Evolutionary conservation across 2,888 invertebrate species (phyloP), one percentile per base, ranked within the genome.

Genomic region (Molorchus minor): DNA sequence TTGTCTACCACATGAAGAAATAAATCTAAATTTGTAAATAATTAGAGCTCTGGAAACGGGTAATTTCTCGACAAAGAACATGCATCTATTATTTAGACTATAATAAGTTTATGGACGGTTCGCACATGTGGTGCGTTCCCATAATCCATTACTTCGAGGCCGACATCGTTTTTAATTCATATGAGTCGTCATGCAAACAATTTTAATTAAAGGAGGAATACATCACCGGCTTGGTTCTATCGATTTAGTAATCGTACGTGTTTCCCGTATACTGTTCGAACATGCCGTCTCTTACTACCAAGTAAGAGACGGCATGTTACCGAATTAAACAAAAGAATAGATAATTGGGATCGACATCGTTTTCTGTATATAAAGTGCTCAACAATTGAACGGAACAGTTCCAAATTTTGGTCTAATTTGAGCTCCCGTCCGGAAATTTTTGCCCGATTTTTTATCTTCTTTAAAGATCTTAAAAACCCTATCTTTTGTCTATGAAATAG

Each of bases 111-210:
- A 62, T 55, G 58, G 55, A 62, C 43, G 64, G 62, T 70, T 66
- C 60, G 69, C 72, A 71, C 72, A 72, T 71, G 68, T 74, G 71
- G 58, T 61, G 55, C 49, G 63, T 71, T 73, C 71, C 68, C 73
- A 72, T 71, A 71, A 72, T 72, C 72, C 68, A 71, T 70, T 72
- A 69, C 63, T 67, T 57, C 52, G 36, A 21, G 8, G 29, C 53
- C 60, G 54, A 61, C 59, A 56, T 69, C 67, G 67, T 69, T 71
- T 70, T 70, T 71, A 70, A 70, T 69, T 69, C 68, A 71, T 68
- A 64, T 52, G 65, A 65, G 61, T 70, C 58, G 64, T 63, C 70
- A 68, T 70, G 70, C 70, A 68, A 70, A 67, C 70, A 68, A 68
- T 70, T 70, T 67, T 68, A 68, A 68, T 67, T 67, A 68, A 64